Base-by-base conservation (phyloP, 2,113 vertebrate species). In the Prietella phreatophila region DNA sequence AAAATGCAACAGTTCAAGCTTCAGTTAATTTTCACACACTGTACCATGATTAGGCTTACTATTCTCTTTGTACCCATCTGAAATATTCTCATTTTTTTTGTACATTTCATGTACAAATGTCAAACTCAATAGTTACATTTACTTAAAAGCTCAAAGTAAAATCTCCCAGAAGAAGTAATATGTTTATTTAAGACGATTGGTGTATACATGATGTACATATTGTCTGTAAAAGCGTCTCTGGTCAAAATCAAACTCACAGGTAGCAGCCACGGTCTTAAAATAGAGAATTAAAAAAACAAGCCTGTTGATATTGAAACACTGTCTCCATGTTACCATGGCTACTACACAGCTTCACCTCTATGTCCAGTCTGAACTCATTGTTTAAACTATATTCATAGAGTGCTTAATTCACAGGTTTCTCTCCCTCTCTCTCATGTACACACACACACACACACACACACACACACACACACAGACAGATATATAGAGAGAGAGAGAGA, bases 311-410 rank as follows among this genome's bases (percentile, higher is more conserved):
- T 80, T 67, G 50, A 83, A 61, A 60, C 17, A 11, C 36, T 63
- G 56, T n/a, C 81, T 75, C 20, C 56, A 50, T 0, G 86, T 87
- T 83, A 53, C 86, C 81, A 87, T 87, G 81, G 86, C 81, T 82
- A 87, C 86, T 11, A 63, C 56, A 76, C 7, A 5, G n/a, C 56
- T 84, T 84, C 25, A 63, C 17, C 69, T 83, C 5, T 36, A 33
- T 63, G 58, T 61, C 69, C 56, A 61, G 27, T 6, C 50, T 63
- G 33, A 63, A 65, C 69, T 65, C 17, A 63, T 65, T 78, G 81
- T 65, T 88, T 78, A 76, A 87, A 67, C 36, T 63, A 80, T 5
- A 86, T 65, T 55, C 75, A 79, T 22, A 47, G 65, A 47, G 79
- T 30, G 25, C 36, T 73, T 73, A 73, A 42, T 53, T 25, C 47